Evolutionary conservation across 37 sponge, comb jelly and placozoan species (phyloP), one percentile per base, ranked within the genome.

Genomic region (Bolinopsis microptera): DNA sequence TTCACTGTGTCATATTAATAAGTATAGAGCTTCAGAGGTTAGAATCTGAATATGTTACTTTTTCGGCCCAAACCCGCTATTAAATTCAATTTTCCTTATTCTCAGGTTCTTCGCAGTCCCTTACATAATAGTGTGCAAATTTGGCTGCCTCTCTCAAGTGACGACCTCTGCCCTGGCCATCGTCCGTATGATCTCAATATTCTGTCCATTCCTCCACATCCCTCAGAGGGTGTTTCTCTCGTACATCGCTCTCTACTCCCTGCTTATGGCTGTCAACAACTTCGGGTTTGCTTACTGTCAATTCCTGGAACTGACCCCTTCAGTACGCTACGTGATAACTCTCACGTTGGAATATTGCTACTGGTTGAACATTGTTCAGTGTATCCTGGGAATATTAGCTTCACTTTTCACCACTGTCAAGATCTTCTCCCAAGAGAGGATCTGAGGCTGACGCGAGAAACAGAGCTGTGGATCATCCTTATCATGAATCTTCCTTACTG

Each of bases 221-320:
- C 33, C 27, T 33, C 80, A 77, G 80, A 34, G 80, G 80, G 32
- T 77, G 3, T 32, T 32, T 3, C 33, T 77, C 35, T 21, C 80
- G 18, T 77, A 77, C 37, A 77, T 77, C 33, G 80, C 36, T 8
- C 18, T 77, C 80, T 77, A 32, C 80, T 35, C 33, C 36, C 9
- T 36, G 35, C 1, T 77, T 36, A 77, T 77, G 80, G 22, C 80
- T 8, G 33, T 77, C 80, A 77, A 77, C 37, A 32, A 77, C 33
- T 77, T 77, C 80, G 80, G 33, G 35, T 77, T 77, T 32, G 80
- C 80, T 32, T 77, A 77, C 80, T 77, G 80, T 36, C 80, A 77
- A 36, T 77, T 77, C 80, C 80, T 35, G 1, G 80, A 77, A 34
- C 33, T 32, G 21, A 35, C 80, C 21, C 18, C 33, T 1, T 1